Base-by-base conservation (phyloP, 2,888 invertebrate genomes). In the Phortica magna region DNA sequence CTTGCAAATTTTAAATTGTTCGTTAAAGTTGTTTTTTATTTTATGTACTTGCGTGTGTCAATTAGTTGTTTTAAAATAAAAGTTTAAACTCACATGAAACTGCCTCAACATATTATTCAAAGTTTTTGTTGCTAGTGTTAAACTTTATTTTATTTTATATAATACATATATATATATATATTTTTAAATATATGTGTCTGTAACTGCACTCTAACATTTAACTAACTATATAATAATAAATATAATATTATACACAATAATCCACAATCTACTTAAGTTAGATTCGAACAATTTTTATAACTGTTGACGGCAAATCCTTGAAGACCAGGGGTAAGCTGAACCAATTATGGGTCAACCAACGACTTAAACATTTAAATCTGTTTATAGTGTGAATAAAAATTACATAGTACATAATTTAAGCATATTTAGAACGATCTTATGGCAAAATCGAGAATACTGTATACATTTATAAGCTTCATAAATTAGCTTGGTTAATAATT, bases 131-230 rank as follows among this genome's bases (percentile, higher is more conserved):
- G 14, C 31, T 31, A 14, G 41, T 76, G 84, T 83, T 43, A 80
- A 83, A 0, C 88, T 41, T 73, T 39, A n/a, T 57, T 73, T 7
- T 57, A 31, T 43, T n/a, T 7, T 67, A n/a, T 67, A 42, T n/a
- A 67, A 67, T 39, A 22, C n/a, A 43, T 73, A 17, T 65, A 48
- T 41, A 55, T 71, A 17, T 75, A 53, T 71, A 55, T 71, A 61
- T 41, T 65, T 74, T 55, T 64, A 43, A 71, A 72, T 80, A 80
- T 83, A 88, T 83, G 80, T 80, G 81, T 82, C 79, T 61, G 22
- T 84, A 88, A 84, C 81, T 83, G 78, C 70, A 22, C 80, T 83
- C 83, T 88, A 85, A 86, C 87, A 84, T 86, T 86, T 83, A 84
- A 85, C 86, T 85, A 85, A 78, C 83, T 88, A 87, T 80, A 74